phyloP scores from a whole-genome alignment of 2,113 vertebrate genomes.

The Xenopus borealis region DNA sequence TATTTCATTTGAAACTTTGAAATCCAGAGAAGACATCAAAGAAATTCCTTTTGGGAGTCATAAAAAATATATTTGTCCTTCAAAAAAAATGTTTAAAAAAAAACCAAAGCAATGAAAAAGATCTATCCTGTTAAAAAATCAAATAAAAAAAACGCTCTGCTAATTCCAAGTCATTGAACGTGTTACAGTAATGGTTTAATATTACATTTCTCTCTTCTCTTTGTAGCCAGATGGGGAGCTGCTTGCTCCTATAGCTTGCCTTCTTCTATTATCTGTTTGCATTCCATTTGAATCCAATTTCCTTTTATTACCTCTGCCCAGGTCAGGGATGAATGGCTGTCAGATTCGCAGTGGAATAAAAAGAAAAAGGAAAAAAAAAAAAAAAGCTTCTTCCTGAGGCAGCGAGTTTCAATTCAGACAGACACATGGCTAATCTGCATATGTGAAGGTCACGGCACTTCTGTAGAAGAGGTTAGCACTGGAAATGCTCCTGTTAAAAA shows the following conservation, averaged over 20 bases:
- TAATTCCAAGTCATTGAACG: neutral
- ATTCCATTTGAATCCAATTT: constrained; percentile 59
- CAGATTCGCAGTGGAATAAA: constrained; percentile 59
- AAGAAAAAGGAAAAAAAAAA: constrained; percentile 42
- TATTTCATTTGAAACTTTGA: neutral
- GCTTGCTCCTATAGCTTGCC: constrained; percentile 8
- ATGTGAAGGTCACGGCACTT: constrained; percentile 80
- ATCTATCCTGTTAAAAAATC: neutral
- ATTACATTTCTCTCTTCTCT: constrained; percentile 7
- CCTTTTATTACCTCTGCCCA: constrained; percentile 63
- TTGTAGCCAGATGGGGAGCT: constrained; percentile 28
- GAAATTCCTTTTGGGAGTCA: too few species aligned
- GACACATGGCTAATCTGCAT: constrained; percentile 91
- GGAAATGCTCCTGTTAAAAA: constrained; percentile 64
- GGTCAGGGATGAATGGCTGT: constrained; percentile 69
- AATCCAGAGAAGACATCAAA: too few species aligned
- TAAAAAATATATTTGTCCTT: neutral
- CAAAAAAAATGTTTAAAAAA: neutral
- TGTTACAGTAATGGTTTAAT: constrained; percentile 9
- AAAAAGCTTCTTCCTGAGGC: constrained; percentile 63
- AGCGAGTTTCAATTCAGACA: constrained; percentile 67
- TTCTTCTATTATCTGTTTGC: constrained; percentile 45
- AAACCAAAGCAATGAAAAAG: neutral
- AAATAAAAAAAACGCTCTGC: neutral
- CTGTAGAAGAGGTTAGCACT: constrained; percentile 69